phyloP scores from a whole-genome alignment of 2,113 vertebrate genomes.

The Malurus cyaneus region DNA sequence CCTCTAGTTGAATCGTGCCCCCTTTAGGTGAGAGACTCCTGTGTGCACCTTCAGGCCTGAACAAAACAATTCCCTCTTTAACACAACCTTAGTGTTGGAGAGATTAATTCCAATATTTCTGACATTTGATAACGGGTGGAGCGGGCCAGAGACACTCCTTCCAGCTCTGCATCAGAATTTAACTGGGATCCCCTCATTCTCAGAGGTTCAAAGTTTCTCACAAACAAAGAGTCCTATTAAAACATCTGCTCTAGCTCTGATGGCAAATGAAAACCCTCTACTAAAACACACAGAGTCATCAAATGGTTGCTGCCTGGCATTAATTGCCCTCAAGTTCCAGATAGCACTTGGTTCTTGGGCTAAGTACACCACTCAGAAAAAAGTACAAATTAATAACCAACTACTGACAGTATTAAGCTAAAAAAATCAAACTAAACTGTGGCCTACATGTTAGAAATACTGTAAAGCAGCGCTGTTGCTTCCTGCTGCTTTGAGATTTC shows the following conservation, averaged over 20 bases:
- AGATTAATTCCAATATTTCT: background rate
- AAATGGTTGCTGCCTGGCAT: background rate
- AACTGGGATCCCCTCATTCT: background rate
- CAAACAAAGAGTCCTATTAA: background rate
- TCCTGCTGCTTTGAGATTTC: conserved; percentile 18
- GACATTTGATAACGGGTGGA: background rate
- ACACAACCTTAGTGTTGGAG: background rate
- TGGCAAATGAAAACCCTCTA: background rate
- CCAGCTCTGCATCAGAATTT: background rate
- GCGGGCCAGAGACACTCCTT: rapidly evolving
- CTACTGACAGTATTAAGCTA: background rate
- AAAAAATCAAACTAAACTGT: background rate
- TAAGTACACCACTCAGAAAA: background rate
- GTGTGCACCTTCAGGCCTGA: background rate
- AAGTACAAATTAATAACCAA: background rate
- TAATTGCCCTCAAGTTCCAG: background rate
- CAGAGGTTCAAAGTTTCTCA: background rate
- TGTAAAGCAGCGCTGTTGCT: background rate
- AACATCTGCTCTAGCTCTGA: background rate
- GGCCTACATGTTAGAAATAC: background rate
- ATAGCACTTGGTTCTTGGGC: background rate
- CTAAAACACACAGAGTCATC: background rate
- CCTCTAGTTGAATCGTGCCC: background rate
- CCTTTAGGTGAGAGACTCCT: no score
- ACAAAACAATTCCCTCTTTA: background rate